phyloP scores from a whole-genome alignment of 2,888 invertebrate genomes.

The Gisinianus flammeolus region DNA sequence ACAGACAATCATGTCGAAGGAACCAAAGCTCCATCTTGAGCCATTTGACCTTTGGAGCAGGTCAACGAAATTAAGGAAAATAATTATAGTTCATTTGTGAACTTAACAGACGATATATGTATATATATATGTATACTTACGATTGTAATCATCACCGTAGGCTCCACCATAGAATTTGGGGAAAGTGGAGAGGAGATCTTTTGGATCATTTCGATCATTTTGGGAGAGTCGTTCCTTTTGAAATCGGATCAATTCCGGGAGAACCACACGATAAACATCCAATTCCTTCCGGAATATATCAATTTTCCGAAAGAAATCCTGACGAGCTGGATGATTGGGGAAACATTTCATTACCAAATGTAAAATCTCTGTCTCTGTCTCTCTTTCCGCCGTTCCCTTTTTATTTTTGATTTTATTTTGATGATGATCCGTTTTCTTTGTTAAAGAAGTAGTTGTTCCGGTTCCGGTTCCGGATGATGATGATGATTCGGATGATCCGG shows the following conservation, averaged over 20 bases:
- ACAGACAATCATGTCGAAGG: no score
- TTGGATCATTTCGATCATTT: not conserved
- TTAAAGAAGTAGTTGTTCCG: not conserved
- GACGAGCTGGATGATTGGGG: constrained; percentile 35
- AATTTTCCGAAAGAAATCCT: constrained; percentile 36
- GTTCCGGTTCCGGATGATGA: no score
- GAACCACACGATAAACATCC: constrained; percentile 23
- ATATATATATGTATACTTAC: constrained; percentile 6
- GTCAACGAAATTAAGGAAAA: no score
- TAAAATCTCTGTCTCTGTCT: not conserved
- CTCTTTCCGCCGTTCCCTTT: no score
- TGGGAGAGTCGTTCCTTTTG: constrained; percentile 5
- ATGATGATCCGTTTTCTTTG: not conserved
- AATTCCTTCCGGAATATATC: constrained; percentile 40
- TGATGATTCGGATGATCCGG: no score
- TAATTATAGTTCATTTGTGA: no score
- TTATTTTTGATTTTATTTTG: not conserved
- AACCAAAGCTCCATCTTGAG: no score
- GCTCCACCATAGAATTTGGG: constrained; percentile 31
- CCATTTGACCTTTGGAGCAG: no score
- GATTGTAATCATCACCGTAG: constrained; percentile 33
- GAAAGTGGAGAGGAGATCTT: not conserved
- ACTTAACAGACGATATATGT: no score
- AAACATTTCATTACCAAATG: constrained; percentile 42
- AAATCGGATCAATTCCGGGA: constrained; percentile 36